A percentile compares a stretch with the other conserved stretches of the same genome.
Evolutionary conservation across 2,888 invertebrate genomes (phyloP).

Genomic region (Hedychridium roseum): DNA sequence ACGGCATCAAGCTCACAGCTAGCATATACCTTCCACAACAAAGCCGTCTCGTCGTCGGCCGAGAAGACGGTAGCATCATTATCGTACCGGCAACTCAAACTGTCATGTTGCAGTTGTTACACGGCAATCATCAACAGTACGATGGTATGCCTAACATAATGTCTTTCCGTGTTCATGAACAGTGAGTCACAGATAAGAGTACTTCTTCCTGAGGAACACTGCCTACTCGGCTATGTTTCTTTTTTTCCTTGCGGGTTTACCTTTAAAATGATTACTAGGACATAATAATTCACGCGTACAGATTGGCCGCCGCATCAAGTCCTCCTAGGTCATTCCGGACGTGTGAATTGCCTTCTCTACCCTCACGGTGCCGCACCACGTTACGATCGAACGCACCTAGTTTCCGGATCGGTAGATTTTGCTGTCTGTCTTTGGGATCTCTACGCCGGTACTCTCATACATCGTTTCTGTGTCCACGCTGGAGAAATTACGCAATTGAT

Average conservation of each 20-base stretch:
- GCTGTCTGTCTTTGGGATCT: constrained; percentile 97
- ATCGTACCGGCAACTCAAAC: constrained; percentile 96
- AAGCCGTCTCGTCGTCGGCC: constrained; percentile 91
- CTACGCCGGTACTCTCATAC: constrained; percentile 85
- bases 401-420: constrained; percentile 98
- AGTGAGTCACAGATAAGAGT: no score
- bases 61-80: constrained; percentile 95
- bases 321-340: constrained; percentile 87
- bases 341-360: constrained; percentile 94
- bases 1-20: constrained; percentile 84
- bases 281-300: constrained; percentile 52
- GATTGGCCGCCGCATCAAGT: constrained; percentile 93
- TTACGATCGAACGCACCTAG: constrained; percentile 87
- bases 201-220: no score
- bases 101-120: constrained; percentile 89
- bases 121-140: constrained; percentile 84
- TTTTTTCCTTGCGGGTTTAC: no score
- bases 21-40: constrained; percentile 95
- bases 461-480: constrained; percentile 97
- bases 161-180: no score
- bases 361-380: constrained; percentile 90
- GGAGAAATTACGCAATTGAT: constrained; percentile 95
- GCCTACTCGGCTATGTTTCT: no score
- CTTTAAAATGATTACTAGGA: no score
- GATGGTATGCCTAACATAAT: no score